These are phyloP conservation scores for Styela clava DNA, from an alignment of 23 tunicate genomes.

Conservation along the genomic window DNA sequence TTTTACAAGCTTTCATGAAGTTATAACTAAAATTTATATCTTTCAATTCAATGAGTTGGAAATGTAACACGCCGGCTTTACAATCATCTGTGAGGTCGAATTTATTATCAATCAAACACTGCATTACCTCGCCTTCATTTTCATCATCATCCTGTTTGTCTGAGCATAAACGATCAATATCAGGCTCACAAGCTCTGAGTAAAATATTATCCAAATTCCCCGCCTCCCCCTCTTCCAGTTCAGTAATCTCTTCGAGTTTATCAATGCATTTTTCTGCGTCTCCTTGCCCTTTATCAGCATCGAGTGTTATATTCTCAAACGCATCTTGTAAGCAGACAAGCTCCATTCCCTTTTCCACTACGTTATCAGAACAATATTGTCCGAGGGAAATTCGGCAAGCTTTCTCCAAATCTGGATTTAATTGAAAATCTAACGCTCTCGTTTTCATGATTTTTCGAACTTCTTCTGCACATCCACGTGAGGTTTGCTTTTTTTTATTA, in stretches of 20 bases:
- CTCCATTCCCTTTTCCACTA: slow-evolving; percentile 49
- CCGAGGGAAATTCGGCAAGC: slow-evolving; percentile 60
- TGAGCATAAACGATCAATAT: slow-evolving; percentile 28
- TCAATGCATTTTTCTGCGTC: slow-evolving; percentile 26
- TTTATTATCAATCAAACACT: slow-evolving; percentile 69
- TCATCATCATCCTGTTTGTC: slow-evolving; percentile 6
- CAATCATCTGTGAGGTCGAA: slow-evolving; percentile 51
- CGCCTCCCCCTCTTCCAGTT: slow-evolving; percentile 45
- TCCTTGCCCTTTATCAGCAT: not conserved
- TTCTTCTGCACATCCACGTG: slow-evolving; percentile 49
- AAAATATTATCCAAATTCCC: slow-evolving; percentile 60
- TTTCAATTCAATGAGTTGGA: slow-evolving; percentile 86
- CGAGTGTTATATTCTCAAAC: slow-evolving; percentile 47
- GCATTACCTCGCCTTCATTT: slow-evolving; percentile 78
- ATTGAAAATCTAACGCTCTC: slow-evolving; percentile 73
- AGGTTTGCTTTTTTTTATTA: not conserved
- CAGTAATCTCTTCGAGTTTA: slow-evolving; percentile 43
- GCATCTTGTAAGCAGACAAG: slow-evolving; percentile 75
- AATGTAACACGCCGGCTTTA: slow-evolving; percentile 76
- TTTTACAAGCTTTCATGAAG: slow-evolving; percentile 59
- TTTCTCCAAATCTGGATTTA: slow-evolving; percentile 77
- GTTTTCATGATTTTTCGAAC: slow-evolving; percentile 53
- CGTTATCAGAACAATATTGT: slow-evolving; percentile 47
- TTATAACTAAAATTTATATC: slow-evolving; percentile 67
- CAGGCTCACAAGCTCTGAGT: slow-evolving; percentile 64